phyloP scores from a whole-genome alignment of 2,888 invertebrate species.

The Myathropa florea region DNA sequence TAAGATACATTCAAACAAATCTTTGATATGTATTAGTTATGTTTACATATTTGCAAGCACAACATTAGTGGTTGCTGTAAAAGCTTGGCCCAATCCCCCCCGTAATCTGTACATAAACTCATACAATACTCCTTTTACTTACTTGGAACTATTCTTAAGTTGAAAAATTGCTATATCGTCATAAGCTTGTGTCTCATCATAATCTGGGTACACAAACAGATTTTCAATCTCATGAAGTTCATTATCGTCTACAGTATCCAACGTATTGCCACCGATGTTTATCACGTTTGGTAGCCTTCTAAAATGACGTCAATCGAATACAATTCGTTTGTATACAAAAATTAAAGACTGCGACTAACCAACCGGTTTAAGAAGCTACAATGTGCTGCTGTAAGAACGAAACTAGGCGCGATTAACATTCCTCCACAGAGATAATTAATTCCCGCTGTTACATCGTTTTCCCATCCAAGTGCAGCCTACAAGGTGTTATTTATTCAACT shows the following conservation, averaged over 20 bases:
- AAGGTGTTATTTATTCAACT: not conserved
- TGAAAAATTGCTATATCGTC: constrained; percentile 52
- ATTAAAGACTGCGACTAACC: not conserved
- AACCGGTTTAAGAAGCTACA: constrained; percentile 18
- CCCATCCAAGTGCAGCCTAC: constrained; percentile 43
- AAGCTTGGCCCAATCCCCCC: too few species aligned
- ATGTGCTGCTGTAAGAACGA: constrained; percentile 32
- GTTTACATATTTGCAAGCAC: too few species aligned
- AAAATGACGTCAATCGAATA: not conserved
- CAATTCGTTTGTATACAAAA: too few species aligned
- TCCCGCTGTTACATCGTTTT: not conserved
- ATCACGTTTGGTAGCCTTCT: constrained; percentile 11
- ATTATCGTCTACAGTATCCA: not conserved
- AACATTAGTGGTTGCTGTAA: too few species aligned
- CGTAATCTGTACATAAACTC: too few species aligned
- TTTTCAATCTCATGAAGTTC: not conserved
- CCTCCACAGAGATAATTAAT: constrained; percentile 25
- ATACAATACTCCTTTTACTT: not conserved
- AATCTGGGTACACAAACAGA: constrained; percentile 33
- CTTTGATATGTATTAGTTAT: too few species aligned
- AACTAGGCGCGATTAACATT: constrained; percentile 28
- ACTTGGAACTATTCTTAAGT: not conserved
- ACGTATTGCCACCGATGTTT: constrained; percentile 12
- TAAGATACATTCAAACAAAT: too few species aligned
- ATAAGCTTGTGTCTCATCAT: constrained; percentile 16